Conservation (phyloP, 2,888 invertebrate genomes). For the Lysandra coridon region DNA sequence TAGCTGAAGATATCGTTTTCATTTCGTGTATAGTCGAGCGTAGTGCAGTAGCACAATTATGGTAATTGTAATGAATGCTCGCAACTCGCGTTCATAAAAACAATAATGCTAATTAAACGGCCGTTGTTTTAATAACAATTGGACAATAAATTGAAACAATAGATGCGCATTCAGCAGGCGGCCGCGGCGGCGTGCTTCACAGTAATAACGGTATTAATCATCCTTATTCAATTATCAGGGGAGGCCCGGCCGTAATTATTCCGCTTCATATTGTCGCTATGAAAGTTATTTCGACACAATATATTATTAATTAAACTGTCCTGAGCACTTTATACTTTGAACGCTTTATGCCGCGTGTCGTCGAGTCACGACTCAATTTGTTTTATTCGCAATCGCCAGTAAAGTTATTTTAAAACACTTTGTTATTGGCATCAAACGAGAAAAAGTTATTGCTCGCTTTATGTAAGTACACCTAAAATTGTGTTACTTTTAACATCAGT, state of each 20-base stretch:
- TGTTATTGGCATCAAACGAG: not conserved
- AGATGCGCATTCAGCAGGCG: not conserved
- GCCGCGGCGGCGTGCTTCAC: not conserved
- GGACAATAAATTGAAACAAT: constrained; percentile 18
- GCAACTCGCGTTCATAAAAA: constrained; percentile 13
- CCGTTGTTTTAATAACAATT: constrained; percentile 22
- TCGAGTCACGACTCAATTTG: not conserved
- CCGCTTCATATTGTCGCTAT: constrained; percentile 13
- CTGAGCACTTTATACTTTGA: not conserved
- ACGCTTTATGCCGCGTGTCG: not conserved
- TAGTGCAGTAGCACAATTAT: not conserved
- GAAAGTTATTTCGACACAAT: constrained; percentile 20
- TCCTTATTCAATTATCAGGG: constrained; percentile 22
- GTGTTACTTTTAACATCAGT: not conserved
- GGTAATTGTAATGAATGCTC: not conserved
- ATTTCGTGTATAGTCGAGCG: no score
- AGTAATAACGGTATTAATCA: constrained; percentile 28
- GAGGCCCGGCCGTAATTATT: not conserved
- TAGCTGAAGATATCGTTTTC: no score
- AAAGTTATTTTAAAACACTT: not conserved
- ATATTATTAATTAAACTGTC: constrained; percentile 22
- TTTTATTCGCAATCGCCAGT: not conserved
- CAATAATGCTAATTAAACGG: constrained; percentile 11
- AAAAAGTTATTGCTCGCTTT: not conserved
- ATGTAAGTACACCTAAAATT: not conserved